phyloP scores from a whole-genome alignment of 1,140 invertebrate species.

The Micrasema longulum region DNA sequence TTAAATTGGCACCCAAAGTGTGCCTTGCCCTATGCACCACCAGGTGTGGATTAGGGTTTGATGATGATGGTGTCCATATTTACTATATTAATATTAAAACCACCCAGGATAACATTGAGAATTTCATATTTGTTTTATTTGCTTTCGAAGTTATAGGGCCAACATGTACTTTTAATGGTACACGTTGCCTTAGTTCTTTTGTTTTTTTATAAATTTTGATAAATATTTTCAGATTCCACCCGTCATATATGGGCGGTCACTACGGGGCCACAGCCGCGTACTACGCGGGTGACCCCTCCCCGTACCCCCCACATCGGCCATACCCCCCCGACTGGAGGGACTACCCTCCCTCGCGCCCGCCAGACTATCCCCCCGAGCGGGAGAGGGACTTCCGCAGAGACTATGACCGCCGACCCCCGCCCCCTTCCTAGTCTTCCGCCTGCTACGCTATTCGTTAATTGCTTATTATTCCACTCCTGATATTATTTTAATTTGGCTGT shows the following conservation, averaged over 20 bases:
- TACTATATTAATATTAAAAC: no score
- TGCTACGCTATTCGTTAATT: no score
- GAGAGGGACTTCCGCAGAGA: constrained; percentile 47
- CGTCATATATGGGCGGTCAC: constrained; percentile 33
- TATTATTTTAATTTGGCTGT: no score
- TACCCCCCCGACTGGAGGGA: constrained; percentile 52
- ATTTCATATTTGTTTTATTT: no score
- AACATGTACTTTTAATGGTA: background rate
- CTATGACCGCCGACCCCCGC: constrained; percentile 47
- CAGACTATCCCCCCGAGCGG: constrained; percentile 39
- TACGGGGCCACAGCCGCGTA: constrained; percentile 31
- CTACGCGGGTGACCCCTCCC: constrained; percentile 28
- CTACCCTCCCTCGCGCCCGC: constrained; percentile 38
- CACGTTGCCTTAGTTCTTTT: background rate
- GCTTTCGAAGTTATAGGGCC: no score
- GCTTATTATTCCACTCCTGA: no score
- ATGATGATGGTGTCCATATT: no score
- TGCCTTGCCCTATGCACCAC: no score
- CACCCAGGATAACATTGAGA: no score
- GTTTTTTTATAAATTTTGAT: no score
- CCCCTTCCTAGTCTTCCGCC: constrained; percentile 44
- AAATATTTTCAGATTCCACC: constrained; percentile 30
- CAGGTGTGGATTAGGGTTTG: no score
- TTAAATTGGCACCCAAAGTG: no score
- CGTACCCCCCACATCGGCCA: constrained; percentile 35